Percentiles rank a stretch among this genome's conserved stretches.
phyloP scores from a whole-genome alignment of 2,113 vertebrate genomes.

The Proteles cristata region DNA sequence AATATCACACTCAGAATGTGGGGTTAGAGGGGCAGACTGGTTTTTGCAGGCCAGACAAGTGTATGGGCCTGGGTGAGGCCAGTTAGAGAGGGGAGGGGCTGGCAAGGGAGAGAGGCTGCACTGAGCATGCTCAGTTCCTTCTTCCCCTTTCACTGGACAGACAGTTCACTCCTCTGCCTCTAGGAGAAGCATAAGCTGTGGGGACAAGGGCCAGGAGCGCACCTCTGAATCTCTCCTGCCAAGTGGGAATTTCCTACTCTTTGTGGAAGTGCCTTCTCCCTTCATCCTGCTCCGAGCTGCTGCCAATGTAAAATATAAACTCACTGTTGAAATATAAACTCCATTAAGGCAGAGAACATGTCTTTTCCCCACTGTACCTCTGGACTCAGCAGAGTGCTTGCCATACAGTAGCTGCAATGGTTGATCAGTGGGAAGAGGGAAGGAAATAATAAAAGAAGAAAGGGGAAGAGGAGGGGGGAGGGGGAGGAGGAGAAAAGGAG shows the following conservation, averaged over 20 bases:
- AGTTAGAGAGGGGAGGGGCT: accelerated
- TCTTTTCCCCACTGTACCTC: neutral
- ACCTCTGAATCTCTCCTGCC: neutral
- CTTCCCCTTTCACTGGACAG: neutral
- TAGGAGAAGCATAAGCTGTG: neutral
- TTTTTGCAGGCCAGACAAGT: neutral
- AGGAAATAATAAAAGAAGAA: neutral
- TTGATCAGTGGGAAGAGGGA: neutral
- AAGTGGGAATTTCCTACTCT: neutral
- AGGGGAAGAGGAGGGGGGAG: too few relatives aligned
- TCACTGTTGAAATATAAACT: neutral
- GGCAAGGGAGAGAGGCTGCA: neutral
- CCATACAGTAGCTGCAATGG: neutral
- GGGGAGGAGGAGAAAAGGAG: neutral
- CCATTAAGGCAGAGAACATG: neutral
- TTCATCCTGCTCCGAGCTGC: too few relatives aligned
- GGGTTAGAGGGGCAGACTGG: neutral
- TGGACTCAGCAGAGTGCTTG: neutral
- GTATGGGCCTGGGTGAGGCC: neutral
- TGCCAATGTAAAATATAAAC: conserved; percentile 45
- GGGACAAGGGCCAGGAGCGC: neutral
- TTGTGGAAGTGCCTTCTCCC: neutral
- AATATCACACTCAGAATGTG: neutral
- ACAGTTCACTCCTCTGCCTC: too few relatives aligned
- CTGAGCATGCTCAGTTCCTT: neutral